These are phyloP conservation scores for Cephus nigrinus DNA, from an alignment of 2,888 invertebrate genomes.

Conservation along the genomic window DNA sequence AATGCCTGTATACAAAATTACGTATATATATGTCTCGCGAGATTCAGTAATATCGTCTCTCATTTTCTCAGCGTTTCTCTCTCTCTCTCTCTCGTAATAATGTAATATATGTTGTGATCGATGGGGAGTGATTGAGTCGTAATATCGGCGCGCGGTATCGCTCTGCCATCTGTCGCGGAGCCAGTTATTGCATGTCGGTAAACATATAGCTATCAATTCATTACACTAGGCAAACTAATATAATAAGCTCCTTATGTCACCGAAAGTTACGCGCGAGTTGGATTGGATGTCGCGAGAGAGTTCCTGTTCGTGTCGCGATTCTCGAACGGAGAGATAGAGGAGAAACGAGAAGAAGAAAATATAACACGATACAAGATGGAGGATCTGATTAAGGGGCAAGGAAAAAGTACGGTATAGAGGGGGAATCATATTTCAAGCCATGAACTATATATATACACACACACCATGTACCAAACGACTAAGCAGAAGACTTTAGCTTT, in stretches of 20 bases:
- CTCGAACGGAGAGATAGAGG: neutral
- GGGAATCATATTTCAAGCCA: neutral
- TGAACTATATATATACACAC: neutral
- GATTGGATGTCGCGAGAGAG: neutral
- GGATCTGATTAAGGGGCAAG: neutral
- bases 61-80: no score
- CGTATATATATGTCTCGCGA: neutral
- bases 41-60: slow-evolving; percentile 19
- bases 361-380: neutral
- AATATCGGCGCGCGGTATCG: slow-evolving; percentile 51
- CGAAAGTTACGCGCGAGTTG: slow-evolving; percentile 9
- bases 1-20: neutral
- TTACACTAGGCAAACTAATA: slow-evolving; percentile 48
- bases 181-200: slow-evolving; percentile 53
- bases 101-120: slow-evolving; percentile 57
- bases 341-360: neutral
- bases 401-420: neutral
- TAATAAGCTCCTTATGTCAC: slow-evolving; percentile 44
- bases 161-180: slow-evolving; percentile 44
- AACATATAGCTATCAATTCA: slow-evolving; percentile 53
- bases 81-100: slow-evolving; percentile 38
- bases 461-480: neutral
- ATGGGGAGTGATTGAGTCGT: slow-evolving; percentile 61
- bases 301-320: neutral
- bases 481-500: neutral